Evolutionary conservation across 2,113 vertebrate genomes (phyloP).

Genomic region (Rhea americana): DNA sequence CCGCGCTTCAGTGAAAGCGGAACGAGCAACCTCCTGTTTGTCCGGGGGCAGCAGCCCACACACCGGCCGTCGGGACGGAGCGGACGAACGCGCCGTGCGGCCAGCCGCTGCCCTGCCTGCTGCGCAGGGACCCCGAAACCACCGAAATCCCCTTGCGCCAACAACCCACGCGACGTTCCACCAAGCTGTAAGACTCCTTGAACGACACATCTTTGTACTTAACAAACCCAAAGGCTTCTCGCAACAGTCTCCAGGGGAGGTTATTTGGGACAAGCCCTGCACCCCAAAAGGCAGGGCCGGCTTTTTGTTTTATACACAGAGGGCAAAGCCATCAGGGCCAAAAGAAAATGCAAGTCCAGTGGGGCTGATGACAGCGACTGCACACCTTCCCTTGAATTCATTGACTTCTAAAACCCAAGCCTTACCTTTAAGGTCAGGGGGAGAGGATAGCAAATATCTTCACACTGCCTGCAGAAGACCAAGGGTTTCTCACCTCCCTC

Average conservation of each 20-base stretch:
- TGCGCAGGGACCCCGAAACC: accelerated
- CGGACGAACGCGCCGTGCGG: accelerated
- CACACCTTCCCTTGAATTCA: background rate
- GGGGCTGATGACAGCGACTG: background rate
- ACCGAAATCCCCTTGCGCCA: background rate
- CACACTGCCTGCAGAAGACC: background rate
- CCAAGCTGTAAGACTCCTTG: too few relatives aligned
- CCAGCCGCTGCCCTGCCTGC: accelerated
- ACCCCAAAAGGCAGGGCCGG: too few relatives aligned
- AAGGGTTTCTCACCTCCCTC: background rate
- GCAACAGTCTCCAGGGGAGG: background rate
- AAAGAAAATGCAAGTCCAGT: accelerated
- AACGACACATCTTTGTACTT: too few relatives aligned
- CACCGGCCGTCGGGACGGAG: accelerated
- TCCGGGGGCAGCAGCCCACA: background rate
- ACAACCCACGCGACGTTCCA: accelerated
- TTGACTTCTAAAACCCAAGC: accelerated
- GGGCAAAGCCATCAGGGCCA: too few relatives aligned
- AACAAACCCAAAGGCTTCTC: background rate
- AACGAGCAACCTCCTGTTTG: accelerated
- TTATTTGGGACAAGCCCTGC: background rate
- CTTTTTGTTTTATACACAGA: too few relatives aligned
- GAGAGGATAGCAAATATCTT: background rate
- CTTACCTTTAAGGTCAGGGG: background rate
- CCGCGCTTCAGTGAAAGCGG: background rate